These are phyloP conservation scores for Rhadinocentrus ornatus DNA, from an alignment of 2,797 vertebrate genomes.

Conservation along the genomic window DNA sequence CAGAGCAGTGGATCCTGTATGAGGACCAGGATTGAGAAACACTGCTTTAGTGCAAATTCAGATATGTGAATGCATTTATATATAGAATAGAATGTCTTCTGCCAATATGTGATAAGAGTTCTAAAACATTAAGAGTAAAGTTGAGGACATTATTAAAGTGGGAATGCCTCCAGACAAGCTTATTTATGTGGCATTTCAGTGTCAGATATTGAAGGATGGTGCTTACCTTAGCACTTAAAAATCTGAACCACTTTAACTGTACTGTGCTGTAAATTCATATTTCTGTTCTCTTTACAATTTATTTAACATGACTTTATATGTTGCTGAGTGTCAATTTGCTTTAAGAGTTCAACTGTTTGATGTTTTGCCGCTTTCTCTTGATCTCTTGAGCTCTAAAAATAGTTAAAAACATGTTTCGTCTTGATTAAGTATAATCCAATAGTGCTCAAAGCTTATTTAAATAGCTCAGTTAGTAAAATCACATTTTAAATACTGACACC, in stretches of 20 bases:
- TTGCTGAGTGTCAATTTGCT: neutral
- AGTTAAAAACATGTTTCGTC: too few species aligned
- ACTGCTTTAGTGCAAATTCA: neutral
- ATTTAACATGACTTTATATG: constrained; percentile 17
- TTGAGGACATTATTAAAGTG: constrained; percentile 47
- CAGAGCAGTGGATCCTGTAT: too few species aligned
- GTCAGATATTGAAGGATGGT: constrained; percentile 26
- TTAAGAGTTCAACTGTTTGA: neutral
- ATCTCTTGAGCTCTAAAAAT: too few species aligned
- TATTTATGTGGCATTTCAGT: constrained; percentile 32
- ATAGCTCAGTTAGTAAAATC: too few species aligned
- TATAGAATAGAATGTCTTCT: neutral
- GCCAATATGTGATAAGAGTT: constrained; percentile 36
- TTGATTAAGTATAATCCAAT: too few species aligned
- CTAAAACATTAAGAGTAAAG: constrained; percentile 45
- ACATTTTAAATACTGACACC: too few species aligned
- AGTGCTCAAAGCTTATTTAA: too few species aligned
- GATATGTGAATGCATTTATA: neutral
- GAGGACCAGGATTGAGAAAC: too few species aligned
- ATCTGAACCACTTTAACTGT: constrained; percentile 26
- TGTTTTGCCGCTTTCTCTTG: too few species aligned
- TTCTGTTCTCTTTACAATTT: constrained; percentile 8
- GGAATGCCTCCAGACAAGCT: constrained; percentile 45
- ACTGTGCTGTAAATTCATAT: constrained; percentile 5
- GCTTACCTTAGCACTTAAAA: constrained; percentile 34